Evolutionary conservation across 1,140 invertebrate genomes (phyloP).

Genomic region (Hydropsyche tenuis): DNA sequence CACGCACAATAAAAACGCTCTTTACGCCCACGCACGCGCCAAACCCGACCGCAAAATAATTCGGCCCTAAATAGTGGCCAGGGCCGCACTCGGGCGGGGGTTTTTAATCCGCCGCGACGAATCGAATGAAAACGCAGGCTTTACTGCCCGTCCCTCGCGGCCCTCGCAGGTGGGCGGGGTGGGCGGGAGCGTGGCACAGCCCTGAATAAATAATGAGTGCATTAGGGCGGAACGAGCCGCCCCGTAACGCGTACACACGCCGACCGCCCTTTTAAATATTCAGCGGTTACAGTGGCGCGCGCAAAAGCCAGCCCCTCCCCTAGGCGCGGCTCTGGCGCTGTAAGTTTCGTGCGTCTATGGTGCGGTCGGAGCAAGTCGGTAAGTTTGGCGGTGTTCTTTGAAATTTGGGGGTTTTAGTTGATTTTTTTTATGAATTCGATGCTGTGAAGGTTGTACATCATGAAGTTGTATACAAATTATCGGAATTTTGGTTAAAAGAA

Average conservation of each 20-base stretch:
- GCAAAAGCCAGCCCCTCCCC: too few species aligned
- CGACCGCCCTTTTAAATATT: slow-evolving; percentile 16
- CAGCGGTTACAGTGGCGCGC: not conserved
- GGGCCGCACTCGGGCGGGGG: too few species aligned
- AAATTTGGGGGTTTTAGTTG: too few species aligned
- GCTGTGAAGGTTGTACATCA: too few species aligned
- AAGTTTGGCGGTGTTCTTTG: too few species aligned
- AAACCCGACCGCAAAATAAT: not conserved
- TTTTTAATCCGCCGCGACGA: too few species aligned
- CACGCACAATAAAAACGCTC: not conserved
- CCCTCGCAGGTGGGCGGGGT: slow-evolving; percentile 1
- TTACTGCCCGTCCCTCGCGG: slow-evolving; percentile 8
- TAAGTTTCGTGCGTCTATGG: too few species aligned
- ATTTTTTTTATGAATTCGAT: too few species aligned
- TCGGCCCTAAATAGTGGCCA: not conserved
- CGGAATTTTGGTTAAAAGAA: too few species aligned
- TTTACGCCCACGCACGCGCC: slow-evolving; percentile 3
- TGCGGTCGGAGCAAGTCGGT: too few species aligned
- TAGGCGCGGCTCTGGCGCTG: too few species aligned
- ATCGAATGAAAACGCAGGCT: slow-evolving; percentile 21
- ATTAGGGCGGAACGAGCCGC: slow-evolving; percentile 35
- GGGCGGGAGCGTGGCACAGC: slow-evolving; percentile 16
- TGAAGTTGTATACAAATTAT: too few species aligned
- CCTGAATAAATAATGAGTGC: slow-evolving; percentile 44
- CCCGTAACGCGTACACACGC: not conserved